A percentile compares a stretch with the other conserved stretches of the same genome.
These are phyloP conservation scores for Paramormyrops kingsleyae DNA, from an alignment of 2,113 vertebrate species.

Conservation along the genomic window DNA sequence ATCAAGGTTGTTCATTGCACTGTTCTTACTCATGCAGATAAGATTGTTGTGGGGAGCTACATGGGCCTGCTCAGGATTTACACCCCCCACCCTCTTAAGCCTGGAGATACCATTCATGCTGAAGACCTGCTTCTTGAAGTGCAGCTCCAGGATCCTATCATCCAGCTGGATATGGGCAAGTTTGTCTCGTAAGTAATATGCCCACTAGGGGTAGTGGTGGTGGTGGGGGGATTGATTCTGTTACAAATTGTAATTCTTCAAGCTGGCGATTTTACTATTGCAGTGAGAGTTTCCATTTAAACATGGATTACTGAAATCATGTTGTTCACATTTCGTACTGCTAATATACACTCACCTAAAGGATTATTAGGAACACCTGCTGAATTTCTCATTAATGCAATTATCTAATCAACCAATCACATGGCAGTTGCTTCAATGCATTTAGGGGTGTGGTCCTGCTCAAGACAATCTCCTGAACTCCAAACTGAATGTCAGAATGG, in stretches of 20 bases:
- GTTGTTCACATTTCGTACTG: neutral
- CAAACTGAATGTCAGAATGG: no score
- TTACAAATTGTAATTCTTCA: neutral
- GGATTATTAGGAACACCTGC: no score
- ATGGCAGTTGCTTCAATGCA: no score
- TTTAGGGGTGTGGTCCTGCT: no score
- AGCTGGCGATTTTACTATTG: neutral
- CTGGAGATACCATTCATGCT: slow-evolving; percentile 58
- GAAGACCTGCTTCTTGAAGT: slow-evolving; percentile 85
- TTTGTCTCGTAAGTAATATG: slow-evolving; percentile 91
- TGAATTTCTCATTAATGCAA: no score
- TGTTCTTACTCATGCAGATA: slow-evolving; percentile 62
- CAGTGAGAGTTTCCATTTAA: neutral
- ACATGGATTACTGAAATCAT: neutral
- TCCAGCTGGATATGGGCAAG: slow-evolving; percentile 91
- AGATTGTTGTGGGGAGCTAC: slow-evolving; percentile 90
- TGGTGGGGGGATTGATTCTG: neutral
- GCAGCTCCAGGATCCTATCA: slow-evolving; percentile 75
- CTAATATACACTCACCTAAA: no score
- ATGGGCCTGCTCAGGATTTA: slow-evolving; percentile 86
- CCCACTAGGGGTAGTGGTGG: neutral
- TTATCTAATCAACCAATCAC: no score
- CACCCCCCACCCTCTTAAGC: slow-evolving; percentile 67
- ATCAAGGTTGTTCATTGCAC: neutral
- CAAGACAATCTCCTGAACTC: no score